Evolutionary conservation across 1,140 invertebrate genomes (phyloP).

Genomic region (Musca domestica): DNA sequence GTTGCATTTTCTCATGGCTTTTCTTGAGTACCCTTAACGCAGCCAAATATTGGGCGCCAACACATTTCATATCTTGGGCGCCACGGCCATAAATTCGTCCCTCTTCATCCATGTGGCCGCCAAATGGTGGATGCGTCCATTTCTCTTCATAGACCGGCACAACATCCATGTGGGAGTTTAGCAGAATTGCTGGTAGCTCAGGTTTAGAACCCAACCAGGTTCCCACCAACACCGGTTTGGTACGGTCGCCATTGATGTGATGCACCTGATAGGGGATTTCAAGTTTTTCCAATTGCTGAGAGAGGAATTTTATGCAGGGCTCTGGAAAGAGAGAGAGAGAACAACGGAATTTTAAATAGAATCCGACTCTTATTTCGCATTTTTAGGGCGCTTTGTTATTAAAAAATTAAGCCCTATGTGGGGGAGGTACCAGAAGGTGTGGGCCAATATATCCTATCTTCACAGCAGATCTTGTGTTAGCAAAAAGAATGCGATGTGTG

Average conservation of each 20-base stretch:
- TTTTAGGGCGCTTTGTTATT: no score
- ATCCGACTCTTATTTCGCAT: no score
- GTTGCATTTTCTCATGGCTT: conserved; percentile 56
- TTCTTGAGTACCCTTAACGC: conserved; percentile 65
- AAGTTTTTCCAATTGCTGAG: conserved; percentile 61
- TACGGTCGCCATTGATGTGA: conserved; percentile 47
- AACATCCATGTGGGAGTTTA: conserved; percentile 84
- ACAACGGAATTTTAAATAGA: no score
- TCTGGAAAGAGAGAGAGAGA: conserved; percentile 14
- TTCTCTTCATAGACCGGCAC: conserved; percentile 70
- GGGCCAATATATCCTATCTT: no score
- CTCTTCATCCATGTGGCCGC: conserved; percentile 66
- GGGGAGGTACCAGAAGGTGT: no score
- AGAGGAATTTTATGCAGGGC: conserved; percentile 60
- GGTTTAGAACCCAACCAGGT: conserved; percentile 69
- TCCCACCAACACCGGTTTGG: conserved; percentile 66
- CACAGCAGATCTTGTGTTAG: no score
- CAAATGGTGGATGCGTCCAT: conserved; percentile 66
- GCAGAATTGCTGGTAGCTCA: conserved; percentile 62
- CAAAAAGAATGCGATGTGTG: no score
- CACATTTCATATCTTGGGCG: conserved; percentile 60
- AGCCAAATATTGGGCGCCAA: conserved; percentile 58
- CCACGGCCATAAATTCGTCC: conserved; percentile 77
- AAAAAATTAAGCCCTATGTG: no score
- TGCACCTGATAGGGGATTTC: conserved; percentile 58